phyloP scores from a whole-genome alignment of 2,888 invertebrate species.

The Zonitis immaculata region DNA sequence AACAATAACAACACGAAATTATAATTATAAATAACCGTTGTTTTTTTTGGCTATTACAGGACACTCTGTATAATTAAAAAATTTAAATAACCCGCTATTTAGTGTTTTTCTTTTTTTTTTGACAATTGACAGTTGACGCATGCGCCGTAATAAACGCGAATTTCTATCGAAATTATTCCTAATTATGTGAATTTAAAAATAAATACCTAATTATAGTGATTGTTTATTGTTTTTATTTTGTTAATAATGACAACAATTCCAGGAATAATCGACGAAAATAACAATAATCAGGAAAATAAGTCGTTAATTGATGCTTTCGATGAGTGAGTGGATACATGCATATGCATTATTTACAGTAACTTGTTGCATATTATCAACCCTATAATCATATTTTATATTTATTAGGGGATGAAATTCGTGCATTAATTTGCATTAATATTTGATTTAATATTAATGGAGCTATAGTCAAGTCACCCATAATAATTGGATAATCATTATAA shows the following conservation, averaged over 20 bases:
- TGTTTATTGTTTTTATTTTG: no score
- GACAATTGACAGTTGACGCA: not conserved
- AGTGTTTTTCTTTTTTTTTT: no score
- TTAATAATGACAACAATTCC: conserved; percentile 2
- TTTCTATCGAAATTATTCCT: not conserved
- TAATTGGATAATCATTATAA: no score
- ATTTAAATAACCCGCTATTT: not conserved
- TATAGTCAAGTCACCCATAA: no score
- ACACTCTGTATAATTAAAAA: not conserved
- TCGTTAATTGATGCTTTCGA: conserved; percentile 23
- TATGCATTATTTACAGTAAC: not conserved
- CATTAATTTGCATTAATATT: no score
- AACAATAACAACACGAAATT: no score
- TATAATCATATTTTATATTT: no score
- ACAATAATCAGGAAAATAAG: conserved; percentile 17
- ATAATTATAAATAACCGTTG: no score
- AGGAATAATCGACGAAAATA: conserved; percentile 13
- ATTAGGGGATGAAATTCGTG: not conserved
- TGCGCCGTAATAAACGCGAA: not conserved
- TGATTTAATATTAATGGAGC: no score
- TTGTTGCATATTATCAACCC: conserved; percentile 12
- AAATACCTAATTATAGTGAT: not conserved
- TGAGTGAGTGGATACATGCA: conserved; percentile 23
- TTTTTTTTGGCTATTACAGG: no score
- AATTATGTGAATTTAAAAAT: not conserved